phyloP scores from a whole-genome alignment of 2,113 vertebrate species.

The Ictidomys tridecemlineatus region DNA sequence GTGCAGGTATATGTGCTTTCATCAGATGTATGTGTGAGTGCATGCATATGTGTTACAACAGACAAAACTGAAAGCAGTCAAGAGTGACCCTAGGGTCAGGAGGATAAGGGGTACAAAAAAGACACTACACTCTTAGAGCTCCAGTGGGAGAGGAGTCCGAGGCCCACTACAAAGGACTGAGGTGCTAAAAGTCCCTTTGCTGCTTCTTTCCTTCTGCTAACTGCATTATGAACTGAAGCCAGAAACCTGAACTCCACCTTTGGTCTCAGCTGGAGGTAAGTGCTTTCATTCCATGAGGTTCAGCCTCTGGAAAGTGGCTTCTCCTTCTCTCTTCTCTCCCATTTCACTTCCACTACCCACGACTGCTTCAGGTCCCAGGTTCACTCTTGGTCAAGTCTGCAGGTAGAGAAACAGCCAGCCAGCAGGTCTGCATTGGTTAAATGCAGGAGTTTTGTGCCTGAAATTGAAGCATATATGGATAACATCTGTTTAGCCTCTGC shows the following conservation, averaged over 20 bases:
- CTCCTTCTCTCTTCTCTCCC: not conserved
- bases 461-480: not conserved
- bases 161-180: not conserved
- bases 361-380: not conserved
- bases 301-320: not conserved
- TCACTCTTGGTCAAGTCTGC: not conserved
- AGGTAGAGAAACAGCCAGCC: not conserved
- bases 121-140: too few species aligned
- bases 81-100: too few species aligned
- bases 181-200: not conserved
- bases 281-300: not conserved
- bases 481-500: not conserved
- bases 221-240: not conserved
- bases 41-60: not conserved
- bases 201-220: too few species aligned
- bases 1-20: not conserved
- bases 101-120: not conserved
- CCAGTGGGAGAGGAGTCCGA: not conserved
- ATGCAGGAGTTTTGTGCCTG: not conserved
- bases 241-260: not conserved
- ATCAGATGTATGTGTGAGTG: fast-evolving
- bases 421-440: too few species aligned
- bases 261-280: not conserved
- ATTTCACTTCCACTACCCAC: too few species aligned
- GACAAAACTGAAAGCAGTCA: not conserved